These are phyloP conservation scores for Erpornis zantholeuca DNA, from an alignment of 2,113 vertebrate species.

Conservation along the genomic window DNA sequence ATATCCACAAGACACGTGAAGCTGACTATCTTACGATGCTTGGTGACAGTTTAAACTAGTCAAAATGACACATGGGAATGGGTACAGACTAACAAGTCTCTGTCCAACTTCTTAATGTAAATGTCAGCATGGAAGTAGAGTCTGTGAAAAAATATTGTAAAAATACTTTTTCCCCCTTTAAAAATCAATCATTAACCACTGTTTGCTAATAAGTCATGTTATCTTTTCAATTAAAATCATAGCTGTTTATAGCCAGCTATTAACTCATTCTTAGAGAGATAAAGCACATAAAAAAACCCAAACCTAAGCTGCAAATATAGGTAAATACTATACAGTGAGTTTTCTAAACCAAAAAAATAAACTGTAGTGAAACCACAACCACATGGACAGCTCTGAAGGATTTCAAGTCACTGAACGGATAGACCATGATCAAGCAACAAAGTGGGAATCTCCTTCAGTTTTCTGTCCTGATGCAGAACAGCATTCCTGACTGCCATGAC, in stretches of 20 bases:
- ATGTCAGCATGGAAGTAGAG: conserved; percentile 47
- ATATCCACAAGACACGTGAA: conserved; percentile 24
- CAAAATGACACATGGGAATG: conserved; percentile 47
- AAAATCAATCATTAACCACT: conserved; percentile 37
- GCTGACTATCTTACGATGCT: conserved; percentile 48
- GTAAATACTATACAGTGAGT: not conserved
- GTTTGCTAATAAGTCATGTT: conserved; percentile 20
- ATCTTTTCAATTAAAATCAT: not conserved
- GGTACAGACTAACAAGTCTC: conserved; percentile 30
- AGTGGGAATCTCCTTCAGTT: not conserved
- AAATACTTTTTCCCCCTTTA: not conserved
- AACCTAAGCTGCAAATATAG: not conserved
- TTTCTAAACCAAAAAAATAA: not conserved
- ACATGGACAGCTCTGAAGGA: not conserved
- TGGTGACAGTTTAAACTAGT: conserved; percentile 49
- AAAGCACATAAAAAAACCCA: not conserved
- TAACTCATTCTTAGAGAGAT: not conserved
- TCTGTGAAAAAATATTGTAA: conserved; percentile 28
- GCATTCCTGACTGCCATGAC: not conserved
- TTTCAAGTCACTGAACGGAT: not conserved
- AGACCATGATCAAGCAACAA: not conserved
- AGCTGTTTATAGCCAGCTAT: not conserved
- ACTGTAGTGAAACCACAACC: not conserved
- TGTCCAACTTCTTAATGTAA: conserved; percentile 34
- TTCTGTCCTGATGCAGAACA: not conserved